Base-by-base conservation (phyloP, 2,888 invertebrate species). In the Nasonia oneida region DNA sequence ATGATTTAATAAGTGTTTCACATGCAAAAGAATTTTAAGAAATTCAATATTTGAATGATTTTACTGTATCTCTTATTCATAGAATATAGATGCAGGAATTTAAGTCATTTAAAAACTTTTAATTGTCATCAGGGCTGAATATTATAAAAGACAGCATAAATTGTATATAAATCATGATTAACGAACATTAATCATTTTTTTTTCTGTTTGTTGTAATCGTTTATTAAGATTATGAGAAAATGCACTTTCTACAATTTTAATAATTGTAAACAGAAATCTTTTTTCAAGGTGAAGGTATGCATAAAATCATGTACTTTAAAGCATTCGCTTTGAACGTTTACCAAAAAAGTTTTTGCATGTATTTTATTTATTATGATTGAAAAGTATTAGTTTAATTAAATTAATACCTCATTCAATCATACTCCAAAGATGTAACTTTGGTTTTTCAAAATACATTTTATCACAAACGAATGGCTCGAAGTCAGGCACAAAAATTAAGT, bases 31-130 rank as follows among this genome's bases (percentile, higher is more conserved):
- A 42, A 70, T 61, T 33, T 6, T 37, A 47, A 82, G 50, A 77
- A 83, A 86, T 81, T 86, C 82, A 82, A 74, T 64, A 67, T 82
- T 79, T 83, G 80, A 64, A 71, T 83, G 83, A 80, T 86, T 84
- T 86, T 86, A 79, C 78, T 84, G 81, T 73, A 77, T 77, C 39
- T 70, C 29, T 75, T 5, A 74, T 70, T 84, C 50, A 81, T 76
- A 50, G 61, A 85, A 33, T 50, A 78, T 50, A 78, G 81, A 74
- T 70, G 37, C 18, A 84, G 73, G 64, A 67, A 61, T 70, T 70
- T 57, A 78, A 82, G 33, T 77, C 47, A 61, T 74, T 67, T 14
- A 78, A 76, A 39, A 12, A 18, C 33, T 74, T 81, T 70, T 8
- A 12, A 12, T 47, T 47, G 10, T 67, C 67, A n/a, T 79, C 57